Evolutionary conservation across 92 coral and sea anemone genomes (phyloP), one percentile per base, ranked within the genome.

Genomic region (Palythoa caribaeorum): DNA sequence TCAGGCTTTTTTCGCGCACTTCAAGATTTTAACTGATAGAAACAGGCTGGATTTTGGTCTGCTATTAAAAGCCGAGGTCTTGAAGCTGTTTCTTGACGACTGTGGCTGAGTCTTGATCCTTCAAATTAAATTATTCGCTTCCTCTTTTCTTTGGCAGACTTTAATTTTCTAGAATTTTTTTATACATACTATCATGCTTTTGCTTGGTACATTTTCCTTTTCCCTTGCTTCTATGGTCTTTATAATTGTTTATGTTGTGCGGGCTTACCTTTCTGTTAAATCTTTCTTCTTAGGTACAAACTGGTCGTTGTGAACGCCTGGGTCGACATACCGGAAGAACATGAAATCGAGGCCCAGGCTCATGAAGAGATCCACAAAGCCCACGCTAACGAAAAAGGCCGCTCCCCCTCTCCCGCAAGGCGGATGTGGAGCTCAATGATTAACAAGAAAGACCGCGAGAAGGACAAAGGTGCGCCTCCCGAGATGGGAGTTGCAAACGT

Each of bases 311-410:
- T 96, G 44, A 96, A 96, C 83, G 98, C 98, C 17, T 96, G 98
- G 98, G 98, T 96, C n/a, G 98, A 96, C 85, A 93, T 96, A 83
- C 98, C 98, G 86, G 98, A 96, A 76, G 98, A 96, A 20, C 97
- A 96, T 20, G 98, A 95, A 88, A 66, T 93, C 78, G 98, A 96
- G 89, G 97, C 94, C 51, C 72, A 79, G 21, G 98, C 92, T 6
- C 97, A 96, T 76, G 93, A 93, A 21, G 86, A 78, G 57, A 38
- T 94, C 19, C 95, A 96, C 83, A 88, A 92, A 88, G 79, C 91
- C 17, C 92, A 93, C 73, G 87, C 98, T 36, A 60, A 62, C 89
- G 84, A 20, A 48, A 72, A 75, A 19, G 83, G 90, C 15, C 90
- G 88, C 76, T 84, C 94, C 52, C 93, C 93, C 38, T 89, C 92